Base-by-base conservation (phyloP, 2,888 invertebrate genomes). In the Oegoconia quadripuncta region DNA sequence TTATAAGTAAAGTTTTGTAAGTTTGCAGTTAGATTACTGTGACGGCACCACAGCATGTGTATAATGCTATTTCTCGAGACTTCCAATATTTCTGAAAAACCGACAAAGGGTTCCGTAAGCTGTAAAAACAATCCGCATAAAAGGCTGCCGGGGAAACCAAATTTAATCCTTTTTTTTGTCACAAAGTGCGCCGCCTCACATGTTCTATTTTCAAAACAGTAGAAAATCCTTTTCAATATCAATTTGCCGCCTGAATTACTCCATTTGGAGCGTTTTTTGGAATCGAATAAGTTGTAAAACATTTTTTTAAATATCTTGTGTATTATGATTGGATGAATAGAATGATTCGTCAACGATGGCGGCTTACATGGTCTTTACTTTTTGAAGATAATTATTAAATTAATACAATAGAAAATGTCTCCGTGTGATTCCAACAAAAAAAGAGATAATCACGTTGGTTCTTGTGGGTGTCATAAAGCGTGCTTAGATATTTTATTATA, bases 51-150 rank as follows among this genome's bases (percentile, higher is more conserved):
- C 51, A 58, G 50, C n/a, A 53, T 48, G 44, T 52, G 59, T 61
- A 68, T 73, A 69, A 68, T 74, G 62, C 56, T 52, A 46, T 62
- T 62, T 55, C 62, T 59, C 59, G 52, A 64, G 59, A 56, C 46
- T 57, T 53, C 55, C n/a, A n/a, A 64, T 65, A 61, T 69, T 70
- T 66, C 74, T 62, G 63, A 69, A 62, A 72, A 73, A 71, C 76
- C 81, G 82, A 86, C 86, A 87, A 87, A 84, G 81, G 79, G 77
- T 74, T 77, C 55, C 52, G 64, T 72, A 81, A 80, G 83, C 82
- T 87, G 86, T 84, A 86, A 84, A 84, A 87, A 86, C 84, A 86
- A 81, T 78, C 75, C 67, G 45, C 55, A 70, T 54, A 64, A 74
- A 64, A 60, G 58, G 56, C 61, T 56, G 58, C 57, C 61, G 60